Evolutionary conservation across 2,113 vertebrate species (phyloP).

Genomic region (Oxyura jamaicensis): DNA sequence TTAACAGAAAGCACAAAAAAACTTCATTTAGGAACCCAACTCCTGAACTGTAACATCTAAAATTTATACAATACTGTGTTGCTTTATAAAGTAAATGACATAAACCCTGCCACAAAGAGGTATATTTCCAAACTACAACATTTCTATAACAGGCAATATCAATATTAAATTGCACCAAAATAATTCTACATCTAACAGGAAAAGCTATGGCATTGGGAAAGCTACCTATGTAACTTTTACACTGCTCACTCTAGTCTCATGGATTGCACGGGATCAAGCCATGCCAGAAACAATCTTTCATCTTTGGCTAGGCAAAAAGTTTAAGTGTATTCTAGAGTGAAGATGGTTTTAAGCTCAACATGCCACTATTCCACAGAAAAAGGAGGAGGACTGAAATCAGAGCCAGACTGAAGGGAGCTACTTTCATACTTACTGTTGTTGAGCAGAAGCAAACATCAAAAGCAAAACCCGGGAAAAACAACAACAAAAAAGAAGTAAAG

Average conservation of each 20-base stretch:
- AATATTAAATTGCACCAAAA: neutral
- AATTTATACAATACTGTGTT: neutral
- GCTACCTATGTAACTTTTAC: neutral
- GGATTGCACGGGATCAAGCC: neutral
- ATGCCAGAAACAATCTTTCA: slow-evolving; percentile 1
- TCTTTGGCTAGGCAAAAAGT: neutral
- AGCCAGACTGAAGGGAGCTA: neutral
- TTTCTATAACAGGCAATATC: neutral
- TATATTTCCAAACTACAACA: neutral
- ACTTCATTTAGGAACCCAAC: neutral
- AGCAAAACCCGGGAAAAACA: slow-evolving; percentile 27
- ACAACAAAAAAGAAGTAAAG: neutral
- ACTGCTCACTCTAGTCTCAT: neutral
- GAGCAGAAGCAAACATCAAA: slow-evolving; percentile 35
- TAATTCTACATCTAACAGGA: neutral
- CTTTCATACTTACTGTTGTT: slow-evolving; percentile 25
- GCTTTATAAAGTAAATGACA: neutral
- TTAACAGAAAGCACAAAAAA: slow-evolving; percentile 16
- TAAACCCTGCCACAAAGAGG: neutral
- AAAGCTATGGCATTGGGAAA: neutral
- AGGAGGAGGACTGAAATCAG: slow-evolving; percentile 13
- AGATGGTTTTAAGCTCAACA: slow-evolving; percentile 5
- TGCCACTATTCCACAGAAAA: neutral
- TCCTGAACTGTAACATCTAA: neutral
- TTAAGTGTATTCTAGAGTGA: neutral